These are phyloP conservation scores for Brachypodius melanocephalos DNA, from an alignment of 2,113 vertebrate species.

Conservation along the genomic window DNA sequence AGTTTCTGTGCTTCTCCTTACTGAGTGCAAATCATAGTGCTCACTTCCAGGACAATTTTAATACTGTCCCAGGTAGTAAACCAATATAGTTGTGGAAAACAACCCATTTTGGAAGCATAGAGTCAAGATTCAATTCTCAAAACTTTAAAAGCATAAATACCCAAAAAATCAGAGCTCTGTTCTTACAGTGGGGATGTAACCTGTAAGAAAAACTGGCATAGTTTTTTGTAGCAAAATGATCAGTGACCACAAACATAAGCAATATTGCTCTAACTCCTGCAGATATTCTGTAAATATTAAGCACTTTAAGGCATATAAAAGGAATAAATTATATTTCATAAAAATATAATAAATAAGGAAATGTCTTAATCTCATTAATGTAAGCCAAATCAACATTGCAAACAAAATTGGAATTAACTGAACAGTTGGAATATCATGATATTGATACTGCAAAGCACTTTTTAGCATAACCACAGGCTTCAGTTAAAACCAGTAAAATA, in stretches of 20 bases:
- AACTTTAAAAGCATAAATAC: not conserved
- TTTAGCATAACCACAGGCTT: conserved; percentile 27
- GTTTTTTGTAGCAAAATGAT: not conserved
- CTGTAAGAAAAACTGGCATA: not conserved
- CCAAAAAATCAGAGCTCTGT: not conserved
- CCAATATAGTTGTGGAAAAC: not conserved
- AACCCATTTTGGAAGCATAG: not conserved
- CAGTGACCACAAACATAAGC: not conserved
- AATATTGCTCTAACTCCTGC: not conserved
- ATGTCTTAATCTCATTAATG: not conserved
- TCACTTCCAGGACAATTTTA: not conserved
- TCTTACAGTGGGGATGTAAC: not conserved
- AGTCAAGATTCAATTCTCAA: not conserved
- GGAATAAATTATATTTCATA: not conserved
- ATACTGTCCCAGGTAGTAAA: not conserved
- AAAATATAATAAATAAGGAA: not conserved
- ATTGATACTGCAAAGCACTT: not conserved
- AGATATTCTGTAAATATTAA: not conserved
- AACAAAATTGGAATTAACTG: not conserved
- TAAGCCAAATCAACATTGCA: not conserved
- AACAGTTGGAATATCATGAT: not conserved
- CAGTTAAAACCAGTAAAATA: conserved; percentile 41
- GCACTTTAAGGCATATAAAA: not conserved
- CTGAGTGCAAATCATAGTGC: not conserved
- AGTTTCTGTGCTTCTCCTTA: not conserved